phyloP scores from a whole-genome alignment of 2,797 vertebrate species.

The Pygocentrus nattereri region DNA sequence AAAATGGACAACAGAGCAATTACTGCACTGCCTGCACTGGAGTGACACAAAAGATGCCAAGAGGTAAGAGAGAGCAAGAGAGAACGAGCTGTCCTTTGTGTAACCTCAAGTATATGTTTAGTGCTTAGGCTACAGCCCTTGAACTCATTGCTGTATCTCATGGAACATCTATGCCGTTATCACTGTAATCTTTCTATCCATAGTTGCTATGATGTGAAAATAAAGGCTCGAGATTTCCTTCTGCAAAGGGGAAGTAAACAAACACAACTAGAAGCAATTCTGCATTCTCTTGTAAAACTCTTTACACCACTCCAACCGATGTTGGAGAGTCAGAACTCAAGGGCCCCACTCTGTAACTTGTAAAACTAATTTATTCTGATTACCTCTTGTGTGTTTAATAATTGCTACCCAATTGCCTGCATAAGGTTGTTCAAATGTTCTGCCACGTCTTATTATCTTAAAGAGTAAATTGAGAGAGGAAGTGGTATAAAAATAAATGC shows the following conservation, averaged over 20 bases:
- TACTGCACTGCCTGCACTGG: neutral
- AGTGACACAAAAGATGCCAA: neutral
- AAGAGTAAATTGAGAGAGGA: neutral
- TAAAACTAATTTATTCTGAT: neutral
- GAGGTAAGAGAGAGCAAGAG: no score
- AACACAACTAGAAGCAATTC: neutral
- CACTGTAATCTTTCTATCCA: no score
- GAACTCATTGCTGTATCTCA: neutral
- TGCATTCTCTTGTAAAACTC: neutral
- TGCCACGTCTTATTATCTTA: neutral
- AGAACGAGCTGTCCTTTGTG: neutral
- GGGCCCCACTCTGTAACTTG: no score
- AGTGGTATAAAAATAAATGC: neutral
- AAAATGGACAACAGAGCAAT: constrained; percentile 3
- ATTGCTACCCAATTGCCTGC: neutral
- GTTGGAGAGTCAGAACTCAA: no score
- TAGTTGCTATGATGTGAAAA: neutral
- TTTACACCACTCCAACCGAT: no score
- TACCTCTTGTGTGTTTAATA: neutral
- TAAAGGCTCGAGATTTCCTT: neutral
- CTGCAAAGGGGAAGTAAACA: neutral
- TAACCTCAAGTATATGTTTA: neutral
- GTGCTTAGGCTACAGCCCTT: no score
- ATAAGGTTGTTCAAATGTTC: constrained; percentile 5
- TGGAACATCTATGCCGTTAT: neutral